Base-by-base conservation (phyloP, 2,113 vertebrate species). In the Xiphophorus maculatus region DNA sequence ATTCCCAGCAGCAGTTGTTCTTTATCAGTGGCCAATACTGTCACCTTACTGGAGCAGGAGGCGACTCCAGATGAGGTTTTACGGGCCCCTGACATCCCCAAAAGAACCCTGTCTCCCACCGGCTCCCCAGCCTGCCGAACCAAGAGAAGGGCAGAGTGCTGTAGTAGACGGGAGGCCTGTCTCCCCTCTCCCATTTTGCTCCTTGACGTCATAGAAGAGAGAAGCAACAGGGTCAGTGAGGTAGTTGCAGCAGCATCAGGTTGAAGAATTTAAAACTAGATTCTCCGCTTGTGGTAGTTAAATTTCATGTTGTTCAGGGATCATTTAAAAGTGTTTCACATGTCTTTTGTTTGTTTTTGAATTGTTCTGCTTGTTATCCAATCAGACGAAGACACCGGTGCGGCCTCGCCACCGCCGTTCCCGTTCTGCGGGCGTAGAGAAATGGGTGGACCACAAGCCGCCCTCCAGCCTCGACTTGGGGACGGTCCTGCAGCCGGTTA, bases 401-500 rank as follows among this genome's bases (percentile, higher is more conserved):
- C 95, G 94, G 4, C 93, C 84, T 15, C 73, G 90, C 4, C 97
- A 96, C 92, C 93, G 96, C 51, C 95, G 96, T 14, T 99, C 97
- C 0, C 94, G 94, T 85, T 98, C 97, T 0, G 97, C 97, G 0
- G 96, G 96, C 65, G 93, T 87, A 25, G 97, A 97, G 92, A 94
- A 96, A 87, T 98, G 97, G 98, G 97, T 98, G 68, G 97, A 98
- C 91, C 97, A 99, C 77, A 98, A 97, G 40, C 97, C 98, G 1
- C 54, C 94, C 10, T 94, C 94, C 37, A 96, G 93, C 9, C 75
- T 99, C 88, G 96, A 97, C 66, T 92, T 96, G 69, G 97, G 96
- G 3, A 99, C 97, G 0, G 90, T 99, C 87, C 90, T 99, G 94
- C 97, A 99, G 94, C 97, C 97, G 0, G 93, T 95, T 9, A 92